Evolutionary conservation across 1,140 invertebrate species (phyloP), one percentile per base, ranked within the genome.

Genomic region (Sycobia sp.): DNA sequence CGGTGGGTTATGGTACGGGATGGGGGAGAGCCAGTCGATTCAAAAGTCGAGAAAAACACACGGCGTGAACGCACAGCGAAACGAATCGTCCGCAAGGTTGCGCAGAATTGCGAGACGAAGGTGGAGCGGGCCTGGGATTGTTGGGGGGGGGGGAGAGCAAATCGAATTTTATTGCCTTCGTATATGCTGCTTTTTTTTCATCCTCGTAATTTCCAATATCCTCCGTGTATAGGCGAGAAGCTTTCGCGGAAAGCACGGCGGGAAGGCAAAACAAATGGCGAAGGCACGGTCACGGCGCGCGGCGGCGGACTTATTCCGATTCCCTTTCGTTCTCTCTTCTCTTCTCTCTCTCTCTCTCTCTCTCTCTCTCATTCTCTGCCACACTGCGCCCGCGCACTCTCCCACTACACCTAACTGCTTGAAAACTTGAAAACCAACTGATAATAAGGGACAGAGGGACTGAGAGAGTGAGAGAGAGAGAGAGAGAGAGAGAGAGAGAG

Each of bases 111-210:
- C n/a, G n/a, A n/a, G n/a, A n/a, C n/a, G n/a, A n/a, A n/a, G n/a
- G n/a, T n/a, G n/a, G n/a, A n/a, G n/a, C n/a, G n/a, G n/a, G n/a
- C n/a, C n/a, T n/a, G n/a, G n/a, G n/a, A n/a, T n/a, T n/a, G n/a
- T n/a, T n/a, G n/a, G 10, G 29, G 13, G 32, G 20, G n/a, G 10
- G 23, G 16, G 23, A 39, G 18, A 50, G 36, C 36, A 51, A 55
- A 56, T 56, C 54, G 46, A 63, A 57, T 54, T 56, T 51, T 63
- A 63, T 63, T 57, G 46, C 43, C 29, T 20, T 39, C 29, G 22
- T n/a, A n/a, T n/a, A n/a, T n/a, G 22, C 20, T 29, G 2, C 10
- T 16, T 22, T 32, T 11, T 46, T 62, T 56, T 53, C 4, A 32
- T 25, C 34, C 32, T 29, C 23, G 23, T 41, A 62, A 49, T 47